Base-by-base conservation (phyloP, 2,888 invertebrate genomes). In the Yponomeuta sedellus region DNA sequence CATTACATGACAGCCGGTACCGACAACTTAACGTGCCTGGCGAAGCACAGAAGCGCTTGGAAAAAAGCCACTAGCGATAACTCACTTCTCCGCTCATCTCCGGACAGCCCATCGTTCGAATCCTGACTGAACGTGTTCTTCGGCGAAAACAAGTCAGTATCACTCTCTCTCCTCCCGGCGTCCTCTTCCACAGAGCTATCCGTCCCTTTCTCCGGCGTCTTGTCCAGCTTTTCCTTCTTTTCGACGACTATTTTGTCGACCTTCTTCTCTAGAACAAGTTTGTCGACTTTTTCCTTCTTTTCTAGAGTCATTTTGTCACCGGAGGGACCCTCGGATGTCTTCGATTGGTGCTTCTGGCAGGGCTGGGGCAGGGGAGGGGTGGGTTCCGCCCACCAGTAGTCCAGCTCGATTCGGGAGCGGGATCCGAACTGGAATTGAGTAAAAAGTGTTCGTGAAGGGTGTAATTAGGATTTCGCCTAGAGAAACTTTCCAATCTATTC, bases 361-460 rank as follows among this genome's bases (percentile, higher is more conserved):
- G 78, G 78, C 44, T 75, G 77, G 0, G 86, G 83, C 1, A 91
- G 71, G 0, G 91, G 91, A 0, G 86, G 80, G 0, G 86, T 82
- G 0, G 91, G 81, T 66, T 93, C 93, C 63, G 94, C 93, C 96
- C 96, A 97, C 92, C 94, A 95, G 81, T 97, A 97, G 80, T 97
- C 96, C 28, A 97, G 81, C 67, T 94, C 92, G 40, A 97, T 82
- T 81, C 94, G 95, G 0, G 95, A 95, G 68, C 96, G 94, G 67
- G 92, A 90, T 19, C 96, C 96, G 81, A 94, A 95, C 95, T 95
- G 77, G n/a, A 61, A 61, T 0, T 12, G 16, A 1, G 44, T 12
- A 44, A 44, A 44, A 44, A 44, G 44, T 44, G 12, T 44, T 44
- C 6, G 8, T 34, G 5, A 6, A 34, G 8, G 34, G 8, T 34